phyloP scores from a whole-genome alignment of 2,888 invertebrate genomes.

The Labia minor region DNA sequence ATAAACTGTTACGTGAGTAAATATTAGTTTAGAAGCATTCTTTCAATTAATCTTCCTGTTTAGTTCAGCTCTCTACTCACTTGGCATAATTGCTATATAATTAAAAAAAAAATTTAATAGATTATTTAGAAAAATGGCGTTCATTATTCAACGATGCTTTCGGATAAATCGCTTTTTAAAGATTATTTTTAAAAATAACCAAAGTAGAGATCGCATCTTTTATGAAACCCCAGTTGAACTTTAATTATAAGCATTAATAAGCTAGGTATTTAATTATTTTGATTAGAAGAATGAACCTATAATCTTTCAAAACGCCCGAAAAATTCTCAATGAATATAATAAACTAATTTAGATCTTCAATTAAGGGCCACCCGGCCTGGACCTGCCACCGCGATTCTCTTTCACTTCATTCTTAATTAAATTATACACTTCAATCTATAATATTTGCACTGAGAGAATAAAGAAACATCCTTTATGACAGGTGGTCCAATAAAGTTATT shows the following conservation, averaged over 20 bases:
- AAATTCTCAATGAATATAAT: not conserved
- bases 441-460: not conserved
- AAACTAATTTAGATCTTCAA: not conserved
- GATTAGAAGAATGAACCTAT: not conserved
- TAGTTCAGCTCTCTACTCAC: not conserved
- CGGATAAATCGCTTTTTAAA: not conserved
- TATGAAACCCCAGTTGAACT: not conserved
- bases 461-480: not conserved
- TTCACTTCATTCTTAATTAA: not conserved
- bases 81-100: conserved; percentile 13
- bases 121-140: not conserved
- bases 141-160: not conserved
- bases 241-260: not conserved
- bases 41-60: not conserved
- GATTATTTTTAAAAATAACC: not conserved
- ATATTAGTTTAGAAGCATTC: not conserved
- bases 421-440: not conserved
- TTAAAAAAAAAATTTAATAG: not conserved
- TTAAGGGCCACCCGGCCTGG: not conserved
- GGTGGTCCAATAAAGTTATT: too few relatives aligned
- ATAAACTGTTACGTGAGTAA: not conserved
- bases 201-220: not conserved
- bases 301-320: not conserved
- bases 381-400: not conserved
- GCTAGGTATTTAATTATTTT: not conserved